Evolutionary conservation across 2,797 vertebrate genomes (phyloP), one percentile per base, ranked within the genome.

Genomic region (Notamacropus eugenii): DNA sequence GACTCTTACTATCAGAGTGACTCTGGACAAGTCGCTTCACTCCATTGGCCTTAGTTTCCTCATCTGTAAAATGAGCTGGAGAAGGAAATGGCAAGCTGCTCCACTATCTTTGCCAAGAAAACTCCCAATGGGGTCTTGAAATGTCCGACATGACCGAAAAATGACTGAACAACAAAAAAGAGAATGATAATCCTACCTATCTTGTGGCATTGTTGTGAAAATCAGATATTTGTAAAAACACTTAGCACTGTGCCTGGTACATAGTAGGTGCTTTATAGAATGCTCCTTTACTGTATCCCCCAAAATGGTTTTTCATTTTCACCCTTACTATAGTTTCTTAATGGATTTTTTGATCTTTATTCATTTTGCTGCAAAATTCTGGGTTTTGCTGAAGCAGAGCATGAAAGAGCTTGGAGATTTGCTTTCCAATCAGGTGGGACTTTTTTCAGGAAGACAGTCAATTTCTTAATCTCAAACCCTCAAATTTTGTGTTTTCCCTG

Each of bases 231-330:
- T 46, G 74, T 46, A 82, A 46, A 46, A 74, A 8, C n/a, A 74
- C 6, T 40, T 74, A 40, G 16, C 67, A 74, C 40, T 40, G 6
- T n/a, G 31, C 14, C 67, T 74, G n/a, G 16, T 16, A 74, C n/a
- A 74, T 27, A 82, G 22, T 46, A 82, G 74, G n/a, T 40, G 5
- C n/a, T 40, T 46, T 82, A 82, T 82, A 82, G 24, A 82, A 82
- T 82, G n/a, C 2, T 40, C 5, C n/a, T 0, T 6, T 0, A 6
- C n/a, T 2, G 8, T 3, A 2, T 9, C 9, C 40, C 3, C 67
- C 19, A 82, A 46, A 46, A 82, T 27, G 2, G 1, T 40, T 82
- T 46, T 82, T 8, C 67, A 82, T 46, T 46, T 82, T 3, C 22
- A 40, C 59, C n/a, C 9, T 46, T 14, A 46, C 6, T 24, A 4